phyloP scores from a whole-genome alignment of 2,797 vertebrate species.

The Hybognathus amarus region DNA sequence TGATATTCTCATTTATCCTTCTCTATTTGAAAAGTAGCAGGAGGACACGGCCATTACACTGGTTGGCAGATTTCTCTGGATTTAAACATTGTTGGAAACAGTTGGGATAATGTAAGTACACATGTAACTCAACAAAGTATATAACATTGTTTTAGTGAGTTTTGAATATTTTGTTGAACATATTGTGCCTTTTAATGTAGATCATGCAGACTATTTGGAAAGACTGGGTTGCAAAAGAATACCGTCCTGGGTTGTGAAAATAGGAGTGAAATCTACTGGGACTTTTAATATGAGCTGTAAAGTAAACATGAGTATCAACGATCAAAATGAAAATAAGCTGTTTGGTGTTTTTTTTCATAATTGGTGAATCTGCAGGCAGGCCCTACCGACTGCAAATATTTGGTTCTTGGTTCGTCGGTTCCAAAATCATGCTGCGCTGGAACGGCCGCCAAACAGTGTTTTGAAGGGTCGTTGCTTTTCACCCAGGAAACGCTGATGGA shows the following conservation, averaged over 20 bases:
- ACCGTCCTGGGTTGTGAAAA: conserved; percentile 20
- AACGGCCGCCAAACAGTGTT: conserved; percentile 5
- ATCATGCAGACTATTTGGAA: neutral
- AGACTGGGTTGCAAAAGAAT: neutral
- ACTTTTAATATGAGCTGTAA: conserved; percentile 8
- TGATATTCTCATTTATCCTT: neutral
- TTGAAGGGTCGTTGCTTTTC: conserved; percentile 33
- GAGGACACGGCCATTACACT: no score
- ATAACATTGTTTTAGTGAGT: neutral
- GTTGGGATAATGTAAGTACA: neutral
- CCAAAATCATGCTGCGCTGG: neutral
- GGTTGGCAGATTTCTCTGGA: neutral
- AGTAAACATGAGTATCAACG: conserved; percentile 17
- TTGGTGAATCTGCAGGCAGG: conserved; percentile 20
- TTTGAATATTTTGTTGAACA: no score
- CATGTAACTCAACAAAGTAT: neutral
- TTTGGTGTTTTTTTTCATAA: neutral
- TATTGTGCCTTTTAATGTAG: neutral
- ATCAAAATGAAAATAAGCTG: conserved; percentile 34
- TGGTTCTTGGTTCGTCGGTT: conserved; percentile 11
- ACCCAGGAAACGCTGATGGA: conserved; percentile 31
- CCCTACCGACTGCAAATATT: conserved; percentile 20
- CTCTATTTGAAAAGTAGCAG: no score
- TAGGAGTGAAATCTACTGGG: neutral
- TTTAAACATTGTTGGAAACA: neutral